A percentile compares a stretch with the other conserved stretches of the same genome.
phyloP scores from a whole-genome alignment of 2,888 invertebrate genomes.

The Lithosia quadra region DNA sequence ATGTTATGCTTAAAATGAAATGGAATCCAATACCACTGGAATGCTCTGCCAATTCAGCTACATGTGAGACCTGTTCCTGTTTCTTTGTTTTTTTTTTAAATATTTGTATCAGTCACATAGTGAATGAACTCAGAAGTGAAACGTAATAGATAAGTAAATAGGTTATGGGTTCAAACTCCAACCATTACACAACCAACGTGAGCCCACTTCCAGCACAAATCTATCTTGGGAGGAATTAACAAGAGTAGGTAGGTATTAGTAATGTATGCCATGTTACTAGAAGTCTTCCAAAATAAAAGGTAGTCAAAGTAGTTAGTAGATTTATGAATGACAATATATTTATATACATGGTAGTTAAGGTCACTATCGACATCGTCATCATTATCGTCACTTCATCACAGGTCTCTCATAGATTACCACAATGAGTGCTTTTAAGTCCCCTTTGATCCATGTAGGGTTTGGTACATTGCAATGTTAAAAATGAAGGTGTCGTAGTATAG shows the following conservation, averaged over 20 bases:
- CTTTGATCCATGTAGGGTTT: too few relatives aligned
- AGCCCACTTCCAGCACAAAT: neutral
- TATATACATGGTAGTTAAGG: too few relatives aligned
- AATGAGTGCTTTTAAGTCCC: neutral
- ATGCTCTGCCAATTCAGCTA: neutral
- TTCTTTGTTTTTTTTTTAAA: too few relatives aligned
- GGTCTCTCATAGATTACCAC: neutral
- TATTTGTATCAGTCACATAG: too few relatives aligned
- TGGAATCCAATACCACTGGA: neutral
- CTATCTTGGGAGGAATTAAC: too few relatives aligned
- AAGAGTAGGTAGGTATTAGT: too few relatives aligned
- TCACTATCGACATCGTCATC: neutral
- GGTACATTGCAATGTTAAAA: too few relatives aligned
- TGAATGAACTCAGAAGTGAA: neutral
- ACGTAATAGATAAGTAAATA: neutral
- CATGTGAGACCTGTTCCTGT: neutral
- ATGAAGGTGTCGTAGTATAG: neutral
- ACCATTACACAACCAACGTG: neutral
- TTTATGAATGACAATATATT: neutral
- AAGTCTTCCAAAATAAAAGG: too few relatives aligned
- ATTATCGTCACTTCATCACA: too few relatives aligned
- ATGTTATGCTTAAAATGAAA: neutral
- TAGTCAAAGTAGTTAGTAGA: neutral
- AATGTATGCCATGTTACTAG: too few relatives aligned
- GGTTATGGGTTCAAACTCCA: neutral